Evolutionary conservation across 2,888 invertebrate species (phyloP), one percentile per base, ranked within the genome.

Genomic region (Pycnomerus fuliginosus): DNA sequence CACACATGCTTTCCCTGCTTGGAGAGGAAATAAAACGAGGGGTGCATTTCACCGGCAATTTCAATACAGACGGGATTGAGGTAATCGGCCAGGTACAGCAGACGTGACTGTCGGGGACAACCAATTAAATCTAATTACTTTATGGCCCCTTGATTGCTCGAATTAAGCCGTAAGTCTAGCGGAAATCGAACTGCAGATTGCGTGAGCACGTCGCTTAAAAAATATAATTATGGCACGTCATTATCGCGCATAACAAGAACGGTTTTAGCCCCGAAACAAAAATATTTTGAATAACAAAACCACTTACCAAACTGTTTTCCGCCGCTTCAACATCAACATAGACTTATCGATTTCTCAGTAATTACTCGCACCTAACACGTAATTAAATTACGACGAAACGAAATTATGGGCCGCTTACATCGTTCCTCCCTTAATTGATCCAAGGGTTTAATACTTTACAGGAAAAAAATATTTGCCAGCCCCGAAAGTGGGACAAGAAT

Each of bases 171-270:
- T 60, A 60, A 63, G 50, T 54, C 55, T 56, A 53, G 52, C 60
- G 67, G 64, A 67, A 67, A 67, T 67, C 65, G 63, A 65, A 63
- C 55, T 60, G 56, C 55, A 62, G 61, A 62, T 62, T 64, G 62
- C 58, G 56, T 58, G 56, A 45, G 50, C 46, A 45, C n/a, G 16
- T 13, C 15, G 22, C 33, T n/a, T 4, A 41, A 41, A 42, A 42
- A 42, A 42, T 25, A 39, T 16, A 24, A 30, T n/a, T n/a, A n/a
- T n/a, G n/a, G n/a, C n/a, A 30, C 30, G 28, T 28, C 27, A 33
- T 33, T 34, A 41, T 16, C 16, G 34, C 16, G 28, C 41, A 31
- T 42, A 35, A 35, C 35, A 31, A 43, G 30, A 3, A 14, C 13
- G 27, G 32, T 34, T 42, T 34, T 34, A 29, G 20, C 16, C 29